phyloP scores from a whole-genome alignment of 1,140 invertebrate genomes.

The Vollenhovia emeryi region DNA sequence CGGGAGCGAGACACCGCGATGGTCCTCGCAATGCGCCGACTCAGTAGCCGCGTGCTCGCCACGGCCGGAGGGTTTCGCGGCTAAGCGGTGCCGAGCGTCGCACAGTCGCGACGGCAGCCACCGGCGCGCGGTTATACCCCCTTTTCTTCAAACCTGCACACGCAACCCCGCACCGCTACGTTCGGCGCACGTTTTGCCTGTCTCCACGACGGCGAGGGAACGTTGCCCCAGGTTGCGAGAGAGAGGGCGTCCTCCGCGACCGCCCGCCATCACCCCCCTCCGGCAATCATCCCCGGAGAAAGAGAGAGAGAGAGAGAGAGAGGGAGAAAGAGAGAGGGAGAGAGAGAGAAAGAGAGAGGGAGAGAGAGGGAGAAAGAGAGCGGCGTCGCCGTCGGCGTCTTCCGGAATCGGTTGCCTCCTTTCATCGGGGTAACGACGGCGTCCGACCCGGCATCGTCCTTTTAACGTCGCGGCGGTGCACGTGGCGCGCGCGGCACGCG shows the following conservation, averaged over 20 bases:
- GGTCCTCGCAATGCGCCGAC: conserved; percentile 80
- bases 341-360: conserved; percentile 29
- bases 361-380: conserved; percentile 43
- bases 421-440: conserved; percentile 21
- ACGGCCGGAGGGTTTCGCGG: conserved; percentile 82
- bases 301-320: conserved; percentile 68
- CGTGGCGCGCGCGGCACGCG: conserved; percentile 64
- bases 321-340: conserved; percentile 21
- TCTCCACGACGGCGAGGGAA: conserved; percentile 64
- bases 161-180: conserved; percentile 74
- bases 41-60: conserved; percentile 84
- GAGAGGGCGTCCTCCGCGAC: conserved; percentile 65
- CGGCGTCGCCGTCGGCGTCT: conserved; percentile 24
- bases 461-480: conserved; percentile 62
- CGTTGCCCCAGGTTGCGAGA: conserved; percentile 54
- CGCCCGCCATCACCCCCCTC: conserved; percentile 48
- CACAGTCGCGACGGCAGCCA: conserved; percentile 85
- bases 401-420: conserved; percentile 28
- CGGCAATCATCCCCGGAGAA: conserved; percentile 41
- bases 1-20: conserved; percentile 44
- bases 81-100: conserved; percentile 80
- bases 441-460: conserved; percentile 45
- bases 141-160: conserved; percentile 72
- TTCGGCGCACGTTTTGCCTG: conserved; percentile 72
- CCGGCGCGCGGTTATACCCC: conserved; percentile 83